A percentile compares a stretch with the other conserved stretches of the same genome.
phyloP scores from a whole-genome alignment of 2,113 vertebrate species.

The Misgurnus anguillicaudatus region DNA sequence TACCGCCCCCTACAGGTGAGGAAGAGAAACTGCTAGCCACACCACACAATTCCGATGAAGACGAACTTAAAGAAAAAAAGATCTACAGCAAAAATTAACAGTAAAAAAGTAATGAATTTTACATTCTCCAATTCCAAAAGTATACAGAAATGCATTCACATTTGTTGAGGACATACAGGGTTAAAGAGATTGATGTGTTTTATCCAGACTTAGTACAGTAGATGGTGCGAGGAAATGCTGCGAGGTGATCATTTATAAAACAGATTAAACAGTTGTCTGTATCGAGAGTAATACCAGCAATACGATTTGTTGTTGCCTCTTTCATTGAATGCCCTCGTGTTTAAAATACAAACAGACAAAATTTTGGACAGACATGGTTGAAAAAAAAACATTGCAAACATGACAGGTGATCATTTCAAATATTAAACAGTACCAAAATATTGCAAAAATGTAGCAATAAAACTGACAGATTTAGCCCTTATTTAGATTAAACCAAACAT shows the following conservation, averaged over 20 bases:
- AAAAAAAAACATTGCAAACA: conserved; percentile 56
- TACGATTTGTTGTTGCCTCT: conserved; percentile 40
- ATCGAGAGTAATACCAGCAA: conserved; percentile 38
- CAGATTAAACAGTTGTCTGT: background rate
- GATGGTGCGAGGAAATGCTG: background rate
- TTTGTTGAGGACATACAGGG: conserved; percentile 37
- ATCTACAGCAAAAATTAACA: conserved; percentile 43
- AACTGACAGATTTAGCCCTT: conserved; percentile 67
- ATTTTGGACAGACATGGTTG: background rate
- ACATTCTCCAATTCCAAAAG: conserved; percentile 27
- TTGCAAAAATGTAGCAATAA: conserved; percentile 50
- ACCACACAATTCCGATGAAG: background rate
- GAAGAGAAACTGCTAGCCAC: conserved; percentile 15
- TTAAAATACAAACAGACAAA: conserved; percentile 52
- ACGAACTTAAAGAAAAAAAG: conserved; percentile 1
- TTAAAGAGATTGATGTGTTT: background rate
- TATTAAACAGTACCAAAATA: conserved; percentile 71
- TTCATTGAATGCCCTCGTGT: conserved; percentile 16
- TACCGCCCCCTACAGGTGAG: conserved; percentile 45
- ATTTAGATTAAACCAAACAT: conserved; percentile 51
- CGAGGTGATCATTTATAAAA: background rate
- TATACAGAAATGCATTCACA: conserved; percentile 11
- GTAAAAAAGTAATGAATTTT: conserved; percentile 55
- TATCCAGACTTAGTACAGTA: conserved; percentile 51
- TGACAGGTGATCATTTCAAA: conserved; percentile 43